Conservation (phyloP, 2,797 vertebrate species). For the Syngnathus rostellatus region DNA sequence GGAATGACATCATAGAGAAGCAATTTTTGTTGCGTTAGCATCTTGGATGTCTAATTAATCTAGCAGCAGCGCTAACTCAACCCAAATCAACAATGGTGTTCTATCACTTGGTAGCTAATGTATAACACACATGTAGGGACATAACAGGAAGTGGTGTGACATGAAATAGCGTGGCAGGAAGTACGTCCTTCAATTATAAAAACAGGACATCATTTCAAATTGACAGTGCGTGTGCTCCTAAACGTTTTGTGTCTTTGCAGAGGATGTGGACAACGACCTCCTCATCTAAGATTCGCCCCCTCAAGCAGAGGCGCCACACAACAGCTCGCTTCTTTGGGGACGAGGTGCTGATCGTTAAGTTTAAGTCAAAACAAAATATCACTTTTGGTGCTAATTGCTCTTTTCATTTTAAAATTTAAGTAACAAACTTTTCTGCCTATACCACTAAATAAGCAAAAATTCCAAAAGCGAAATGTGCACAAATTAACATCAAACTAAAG, state of each 20-base stretch:
- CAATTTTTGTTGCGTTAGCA: too few species aligned
- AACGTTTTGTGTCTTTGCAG: slow-evolving; percentile 69
- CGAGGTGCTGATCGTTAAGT: slow-evolving; percentile 87
- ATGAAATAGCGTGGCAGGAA: too few species aligned
- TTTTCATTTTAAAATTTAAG: slow-evolving; percentile 43
- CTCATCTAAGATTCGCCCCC: slow-evolving; percentile 76
- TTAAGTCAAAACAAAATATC: slow-evolving; percentile 46
- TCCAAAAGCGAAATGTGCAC: slow-evolving; percentile 54
- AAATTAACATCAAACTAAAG: slow-evolving; percentile 49
- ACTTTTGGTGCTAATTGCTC: slow-evolving; percentile 87
- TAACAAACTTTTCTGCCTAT: slow-evolving; percentile 63
- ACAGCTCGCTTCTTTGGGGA: slow-evolving; percentile 66
- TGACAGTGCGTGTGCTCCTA: too few species aligned
- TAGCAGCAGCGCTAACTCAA: too few species aligned
- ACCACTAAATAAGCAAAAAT: slow-evolving; percentile 65
- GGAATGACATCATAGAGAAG: too few species aligned
- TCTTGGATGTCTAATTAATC: too few species aligned
- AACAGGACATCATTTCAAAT: too few species aligned
- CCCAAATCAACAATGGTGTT: too few species aligned
- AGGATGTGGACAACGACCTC: slow-evolving; percentile 93
- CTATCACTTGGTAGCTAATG: too few species aligned
- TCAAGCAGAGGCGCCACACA: slow-evolving; percentile 44
- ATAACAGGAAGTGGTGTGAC: too few species aligned
- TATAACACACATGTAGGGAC: too few species aligned
- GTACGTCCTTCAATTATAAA: too few species aligned